Conservation (phyloP, 2,888 invertebrate species). For the Cenopis cana region DNA sequence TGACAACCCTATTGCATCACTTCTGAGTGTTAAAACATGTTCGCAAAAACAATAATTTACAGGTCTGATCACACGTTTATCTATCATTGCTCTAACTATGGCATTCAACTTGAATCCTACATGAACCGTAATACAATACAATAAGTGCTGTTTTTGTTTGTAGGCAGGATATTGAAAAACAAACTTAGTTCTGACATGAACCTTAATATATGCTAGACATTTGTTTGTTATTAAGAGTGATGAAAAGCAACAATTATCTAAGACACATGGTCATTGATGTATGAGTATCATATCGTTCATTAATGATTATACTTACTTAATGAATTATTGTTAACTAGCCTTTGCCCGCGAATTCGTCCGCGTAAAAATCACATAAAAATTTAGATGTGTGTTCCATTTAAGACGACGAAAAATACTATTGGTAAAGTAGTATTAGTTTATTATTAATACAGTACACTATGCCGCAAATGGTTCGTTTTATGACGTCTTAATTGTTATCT, state of each 20-base stretch:
- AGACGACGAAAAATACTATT: too few relatives aligned
- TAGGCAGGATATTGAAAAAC: too few relatives aligned
- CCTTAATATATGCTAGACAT: too few relatives aligned
- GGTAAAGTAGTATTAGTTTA: too few relatives aligned
- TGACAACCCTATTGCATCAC: slow-evolving; percentile 25
- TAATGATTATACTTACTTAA: neutral
- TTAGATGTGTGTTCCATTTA: too few relatives aligned
- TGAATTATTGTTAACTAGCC: neutral
- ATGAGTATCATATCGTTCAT: neutral
- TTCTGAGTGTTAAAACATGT: neutral
- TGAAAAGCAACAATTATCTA: neutral
- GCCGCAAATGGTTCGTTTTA: too few relatives aligned
- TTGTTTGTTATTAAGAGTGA: neutral
- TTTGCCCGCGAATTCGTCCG: too few relatives aligned
- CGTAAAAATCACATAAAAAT: too few relatives aligned
- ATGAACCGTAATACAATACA: neutral
- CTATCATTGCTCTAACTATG: slow-evolving; percentile 14
- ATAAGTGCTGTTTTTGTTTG: neutral
- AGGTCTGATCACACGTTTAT: slow-evolving; percentile 6
- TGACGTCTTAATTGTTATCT: too few relatives aligned
- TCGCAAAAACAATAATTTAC: slow-evolving; percentile 17
- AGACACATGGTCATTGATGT: neutral
- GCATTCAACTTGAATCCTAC: neutral
- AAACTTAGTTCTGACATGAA: too few relatives aligned
- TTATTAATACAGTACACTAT: too few relatives aligned